These are phyloP conservation scores for Dromas ardeola DNA, from an alignment of 2,113 vertebrate genomes.

Conservation along the genomic window DNA sequence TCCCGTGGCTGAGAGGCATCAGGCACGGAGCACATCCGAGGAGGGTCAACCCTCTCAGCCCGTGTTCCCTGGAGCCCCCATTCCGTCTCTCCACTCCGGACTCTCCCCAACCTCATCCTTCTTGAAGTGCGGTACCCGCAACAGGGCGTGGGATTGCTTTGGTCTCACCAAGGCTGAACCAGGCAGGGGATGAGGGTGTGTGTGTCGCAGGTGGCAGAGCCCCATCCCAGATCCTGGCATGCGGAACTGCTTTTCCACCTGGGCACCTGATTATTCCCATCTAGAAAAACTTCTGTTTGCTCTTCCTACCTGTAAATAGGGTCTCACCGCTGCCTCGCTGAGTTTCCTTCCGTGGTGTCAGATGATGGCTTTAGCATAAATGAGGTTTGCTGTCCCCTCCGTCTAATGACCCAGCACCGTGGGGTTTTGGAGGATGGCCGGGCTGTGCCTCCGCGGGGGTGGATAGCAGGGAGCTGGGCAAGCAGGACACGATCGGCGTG, in stretches of 20 bases:
- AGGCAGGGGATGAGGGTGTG: background rate
- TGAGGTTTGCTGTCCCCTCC: background rate
- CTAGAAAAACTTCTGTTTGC: background rate
- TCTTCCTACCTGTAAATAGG: background rate
- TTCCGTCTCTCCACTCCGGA: fast-evolving
- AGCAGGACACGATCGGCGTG: background rate
- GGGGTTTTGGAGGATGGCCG: background rate
- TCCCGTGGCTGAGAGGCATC: background rate
- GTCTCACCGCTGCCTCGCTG: fast-evolving
- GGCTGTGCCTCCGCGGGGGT: background rate
- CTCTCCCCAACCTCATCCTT: background rate
- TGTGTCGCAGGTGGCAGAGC: background rate
- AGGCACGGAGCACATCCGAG: background rate
- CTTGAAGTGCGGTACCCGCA: fast-evolving
- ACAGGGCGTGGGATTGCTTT: background rate
- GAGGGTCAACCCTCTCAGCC: background rate
- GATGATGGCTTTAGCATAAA: background rate
- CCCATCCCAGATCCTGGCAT: background rate
- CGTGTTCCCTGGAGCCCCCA: background rate
- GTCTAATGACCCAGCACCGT: background rate
- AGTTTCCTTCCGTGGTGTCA: background rate
- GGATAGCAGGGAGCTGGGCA: background rate
- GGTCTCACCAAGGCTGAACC: background rate
- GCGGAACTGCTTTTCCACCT: background rate
- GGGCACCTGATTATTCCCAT: background rate